Conservation (phyloP, 1,140 invertebrate genomes). For the Drosophila lini region DNA sequence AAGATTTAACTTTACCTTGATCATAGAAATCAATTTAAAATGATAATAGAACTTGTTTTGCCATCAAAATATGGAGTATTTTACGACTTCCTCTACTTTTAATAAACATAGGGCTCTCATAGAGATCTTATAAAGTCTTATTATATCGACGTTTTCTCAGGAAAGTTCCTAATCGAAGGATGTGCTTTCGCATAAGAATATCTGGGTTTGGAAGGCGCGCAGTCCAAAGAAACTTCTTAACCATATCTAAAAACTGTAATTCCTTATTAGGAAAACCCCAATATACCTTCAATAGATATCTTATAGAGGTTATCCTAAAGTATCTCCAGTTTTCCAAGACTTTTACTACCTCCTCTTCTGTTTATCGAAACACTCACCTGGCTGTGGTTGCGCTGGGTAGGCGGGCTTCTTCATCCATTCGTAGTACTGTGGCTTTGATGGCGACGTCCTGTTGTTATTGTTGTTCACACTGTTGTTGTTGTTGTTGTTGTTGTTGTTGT, state of each 20-base stretch:
- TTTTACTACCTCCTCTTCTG: not conserved
- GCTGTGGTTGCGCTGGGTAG: conserved; percentile 92
- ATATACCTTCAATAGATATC: not conserved
- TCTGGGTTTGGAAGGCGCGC: too few relatives aligned
- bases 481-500: conserved; percentile 74
- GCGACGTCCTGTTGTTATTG: conserved; percentile 85
- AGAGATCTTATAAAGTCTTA: not conserved
- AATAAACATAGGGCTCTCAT: too few relatives aligned
- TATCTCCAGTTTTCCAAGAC: not conserved
- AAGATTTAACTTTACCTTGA: too few relatives aligned
- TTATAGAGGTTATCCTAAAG: not conserved
- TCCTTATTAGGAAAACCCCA: too few relatives aligned
- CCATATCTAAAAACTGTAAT: not conserved
- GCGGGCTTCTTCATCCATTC: conserved; percentile 96
- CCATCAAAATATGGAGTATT: not conserved
- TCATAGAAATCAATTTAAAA: too few relatives aligned
- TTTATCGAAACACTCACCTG: conserved; percentile 87
- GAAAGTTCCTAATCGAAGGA: not conserved
- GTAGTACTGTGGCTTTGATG: conserved; percentile 91
- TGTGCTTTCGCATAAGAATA: not conserved
- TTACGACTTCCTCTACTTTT: not conserved
- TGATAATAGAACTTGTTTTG: not conserved
- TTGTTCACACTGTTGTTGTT: conserved; percentile 71
- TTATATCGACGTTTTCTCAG: too few relatives aligned
- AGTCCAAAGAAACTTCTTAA: too few relatives aligned